Base-by-base conservation (phyloP, 1,140 invertebrate species). In the Euura lappo region DNA sequence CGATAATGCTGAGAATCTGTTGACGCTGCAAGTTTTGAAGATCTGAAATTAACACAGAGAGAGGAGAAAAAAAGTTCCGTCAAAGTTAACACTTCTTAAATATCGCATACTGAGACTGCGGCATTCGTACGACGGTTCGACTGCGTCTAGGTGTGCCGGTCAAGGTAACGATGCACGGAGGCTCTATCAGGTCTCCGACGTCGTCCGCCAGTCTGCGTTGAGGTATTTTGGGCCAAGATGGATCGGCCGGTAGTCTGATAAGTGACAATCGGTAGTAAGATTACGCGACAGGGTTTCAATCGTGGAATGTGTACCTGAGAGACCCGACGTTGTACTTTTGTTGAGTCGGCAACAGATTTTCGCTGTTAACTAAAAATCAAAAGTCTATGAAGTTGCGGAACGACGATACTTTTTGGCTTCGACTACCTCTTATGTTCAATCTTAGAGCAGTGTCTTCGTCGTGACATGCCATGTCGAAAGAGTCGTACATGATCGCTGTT, bases 201-300 rank as follows among this genome's bases (percentile, higher is more conserved):
- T 82, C 79, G 68, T 84, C 76, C 2, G 66, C 71, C 70, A 78
- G 73, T 77, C 77, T 84, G 44, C 84, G 81, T 44, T 70, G 69
- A 4, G 85, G 85, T 75, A 87, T 83, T 82, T 86, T 86, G 13
- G 84, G 86, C 84, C 85, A 87, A 6, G 84, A 84, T 10, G 81
- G 81, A 76, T 87, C 85, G 7, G 77, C 76, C n/a, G 84, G 85
- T 69, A 85, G 72, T 71, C 85, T 87, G 76, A 75, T 71, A 71
- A 60, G 7, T 68, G 8, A 44, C 42, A 68, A 68, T 10, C 0
- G 42, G 10, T 68, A 68, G 8, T 8, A 42, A 44, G 42, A 13
- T 44, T 68, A 68, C 8, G 8, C 73, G 46, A 67, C 70, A 2
- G 65, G 45, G 44, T 69, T 74, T 28, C 13, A 6, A 45, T 7